Evolutionary conservation across 2,888 invertebrate species (phyloP).

Genomic region (Sylvicola fuscatus): DNA sequence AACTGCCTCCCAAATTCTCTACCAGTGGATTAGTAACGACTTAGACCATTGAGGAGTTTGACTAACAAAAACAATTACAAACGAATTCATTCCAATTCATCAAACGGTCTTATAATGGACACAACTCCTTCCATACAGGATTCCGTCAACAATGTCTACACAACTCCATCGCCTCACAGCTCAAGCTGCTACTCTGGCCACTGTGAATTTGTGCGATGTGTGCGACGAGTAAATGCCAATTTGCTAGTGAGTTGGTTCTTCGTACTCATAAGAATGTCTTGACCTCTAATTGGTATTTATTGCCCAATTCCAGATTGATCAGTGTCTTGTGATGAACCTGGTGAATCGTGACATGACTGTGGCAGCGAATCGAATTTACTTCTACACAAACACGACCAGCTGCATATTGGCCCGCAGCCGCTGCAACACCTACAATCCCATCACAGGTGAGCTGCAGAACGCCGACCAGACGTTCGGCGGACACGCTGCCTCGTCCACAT

Average conservation of each 20-base stretch:
- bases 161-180: conserved; percentile 8
- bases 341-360: conserved; percentile 10
- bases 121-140: conserved; percentile 5
- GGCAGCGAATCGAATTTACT: conserved; percentile 13
- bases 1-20: conserved; percentile 9
- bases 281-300: neutral
- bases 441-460: conserved; percentile 37
- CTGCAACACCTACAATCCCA: conserved; percentile 39
- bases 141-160: conserved; percentile 9
- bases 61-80: too few species aligned
- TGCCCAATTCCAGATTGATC: conserved; percentile 10
- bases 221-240: conserved; percentile 32
- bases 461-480: too few species aligned
- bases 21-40: too few species aligned
- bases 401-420: conserved; percentile 41
- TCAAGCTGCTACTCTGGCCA: conserved; percentile 33
- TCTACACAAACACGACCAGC: conserved; percentile 40
- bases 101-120: too few species aligned
- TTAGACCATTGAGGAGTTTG: too few species aligned
- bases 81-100: too few species aligned
- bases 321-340: conserved; percentile 11
- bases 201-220: conserved; percentile 37
- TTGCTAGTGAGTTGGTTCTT: conserved; percentile 26
- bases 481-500: too few species aligned
- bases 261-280: neutral